Base-by-base conservation (phyloP, 1,140 invertebrate species). In the Polypedilum pembai region DNA sequence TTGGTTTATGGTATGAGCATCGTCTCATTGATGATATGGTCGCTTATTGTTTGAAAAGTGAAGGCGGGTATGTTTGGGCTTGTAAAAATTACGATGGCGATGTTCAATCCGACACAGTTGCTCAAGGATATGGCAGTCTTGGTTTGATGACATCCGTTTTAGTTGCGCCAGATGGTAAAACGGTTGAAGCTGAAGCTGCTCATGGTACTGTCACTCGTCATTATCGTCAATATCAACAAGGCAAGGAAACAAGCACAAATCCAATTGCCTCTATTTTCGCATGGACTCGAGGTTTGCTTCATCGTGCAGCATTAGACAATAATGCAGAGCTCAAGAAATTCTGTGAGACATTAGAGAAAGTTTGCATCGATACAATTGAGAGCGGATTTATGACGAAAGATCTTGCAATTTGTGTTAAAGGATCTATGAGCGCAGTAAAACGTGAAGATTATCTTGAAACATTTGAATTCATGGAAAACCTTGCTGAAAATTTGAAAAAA, bases 31-130 rank as follows among this genome's bases (percentile, higher is more conserved):
- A 99, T 83, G 97, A 99, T 79, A 99, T 99, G 97, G 97, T 99
- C 3, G 98, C 98, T 15, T 97, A 98, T 81, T 90, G 91, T 7
- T 95, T 99, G 92, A 99, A 99, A 83, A 95, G 94, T 1, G 93
- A 97, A 77, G 98, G 98, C 77, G 97, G 96, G 74, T 99, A 98
- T 85, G 96, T 99, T 0, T 99, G 98, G 97, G 95, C 97, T 20
- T 94, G 97, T 84, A 99, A 99, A 82, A 99, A 99, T 82, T 99
- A 99, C 81, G 98, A 99, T 82, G 98, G 98, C 41, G 98, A 99
- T 85, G 98, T 99, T 0, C 97, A 99, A 82, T 97, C 94, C 0
- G 97, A 99, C 83, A 95, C 94, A 5, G 93, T 99, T 17, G 96
- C 96, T 77, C 96, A 99, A 84, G 96, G 95, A 76, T 94, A 90